Evolutionary conservation across 2,113 vertebrate genomes (phyloP), one percentile per base, ranked within the genome.

Genomic region (Ceyx cyanopectus): DNA sequence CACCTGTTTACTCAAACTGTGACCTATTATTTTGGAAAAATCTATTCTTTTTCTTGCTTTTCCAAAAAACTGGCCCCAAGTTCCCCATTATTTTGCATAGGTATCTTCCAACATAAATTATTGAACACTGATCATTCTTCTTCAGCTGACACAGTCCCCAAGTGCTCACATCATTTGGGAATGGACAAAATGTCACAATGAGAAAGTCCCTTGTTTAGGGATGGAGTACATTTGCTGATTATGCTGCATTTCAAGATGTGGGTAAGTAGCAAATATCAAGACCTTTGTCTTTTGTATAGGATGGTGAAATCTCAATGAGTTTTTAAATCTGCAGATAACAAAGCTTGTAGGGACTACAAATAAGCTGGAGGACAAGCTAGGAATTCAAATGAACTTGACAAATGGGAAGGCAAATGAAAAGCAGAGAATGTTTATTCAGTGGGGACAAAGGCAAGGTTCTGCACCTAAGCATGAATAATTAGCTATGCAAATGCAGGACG

Each of bases 381-480:
- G 91, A 79, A 93, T 91, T 68, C 66, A 76, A 92, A 93, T 94
- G 50, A 87, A 50, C 30, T 34, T 61, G 29, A 70, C 46, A 87
- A 92, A 46, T 21, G 23, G 34, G 61, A 78, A 89, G 46, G 37
- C 23, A 81, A 50, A 92, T 76, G 29, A 87, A 76, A 93, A 92
- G 58, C 75, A 93, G 30, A 62, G 45, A 30, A 58, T 81, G 54
- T 87, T 92, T 92, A 91, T 85, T 89, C 91, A 82, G 62, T 4
- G 37, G 87, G 86, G 89, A 93, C 60, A 91, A 91, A 93, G n/a
- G 37, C 74, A 90, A 68, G 48, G 74, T 75, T 92, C 81, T 81
- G 40, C 69, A 86, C 81, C 48, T 90, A 68, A 65, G 69, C 45
- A 82, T 41, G 34, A 89, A 85, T 87, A 91, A 93, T 92, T 89